phyloP scores from a whole-genome alignment of 2,113 vertebrate genomes.

The Murina feae region DNA sequence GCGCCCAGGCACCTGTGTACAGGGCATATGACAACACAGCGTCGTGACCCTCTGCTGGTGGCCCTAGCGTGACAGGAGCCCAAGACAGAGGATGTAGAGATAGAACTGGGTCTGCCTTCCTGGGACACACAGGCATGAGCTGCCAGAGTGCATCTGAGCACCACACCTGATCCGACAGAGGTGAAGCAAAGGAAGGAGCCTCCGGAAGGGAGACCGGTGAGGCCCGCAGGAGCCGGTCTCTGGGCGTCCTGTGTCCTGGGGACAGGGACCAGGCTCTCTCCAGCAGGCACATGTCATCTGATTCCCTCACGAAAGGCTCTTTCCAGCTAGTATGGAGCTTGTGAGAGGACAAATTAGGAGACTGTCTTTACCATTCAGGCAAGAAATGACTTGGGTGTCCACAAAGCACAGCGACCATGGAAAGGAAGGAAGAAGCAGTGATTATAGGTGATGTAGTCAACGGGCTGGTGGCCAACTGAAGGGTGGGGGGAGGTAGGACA shows the following conservation, averaged over 20 bases:
- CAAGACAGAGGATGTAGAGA: neutral
- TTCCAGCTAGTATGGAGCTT: neutral
- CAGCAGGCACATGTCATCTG: accelerated
- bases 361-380: neutral
- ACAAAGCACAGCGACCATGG: neutral
- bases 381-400: neutral
- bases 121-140: accelerated
- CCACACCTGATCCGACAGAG: neutral
- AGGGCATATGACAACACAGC: neutral
- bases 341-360: neutral
- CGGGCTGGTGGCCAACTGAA: neutral
- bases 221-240: neutral
- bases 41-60: neutral
- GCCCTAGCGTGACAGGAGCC: neutral
- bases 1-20: neutral
- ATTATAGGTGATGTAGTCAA: neutral
- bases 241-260: accelerated
- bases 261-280: neutral
- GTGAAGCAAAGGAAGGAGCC: accelerated
- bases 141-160: neutral
- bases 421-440: neutral
- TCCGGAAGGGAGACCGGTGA: neutral
- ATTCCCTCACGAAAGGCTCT: neutral
- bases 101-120: accelerated
- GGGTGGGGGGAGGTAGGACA: accelerated